Conservation (phyloP, 2,888 invertebrate genomes). For the Brachyptera putata region DNA sequence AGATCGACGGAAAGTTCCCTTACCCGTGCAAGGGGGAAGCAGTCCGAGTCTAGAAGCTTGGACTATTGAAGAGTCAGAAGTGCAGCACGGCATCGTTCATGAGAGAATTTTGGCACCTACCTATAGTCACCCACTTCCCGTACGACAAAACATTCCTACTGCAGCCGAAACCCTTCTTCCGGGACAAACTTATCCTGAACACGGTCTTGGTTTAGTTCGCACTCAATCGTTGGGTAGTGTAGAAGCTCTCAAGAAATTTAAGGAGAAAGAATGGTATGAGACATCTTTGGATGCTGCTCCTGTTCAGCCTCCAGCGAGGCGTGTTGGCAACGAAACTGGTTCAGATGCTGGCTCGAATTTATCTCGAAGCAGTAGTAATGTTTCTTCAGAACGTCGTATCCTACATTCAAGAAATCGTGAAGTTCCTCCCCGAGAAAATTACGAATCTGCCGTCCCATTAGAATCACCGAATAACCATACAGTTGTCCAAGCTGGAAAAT, state of each 20-base stretch:
- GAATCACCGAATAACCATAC: conserved; percentile 81
- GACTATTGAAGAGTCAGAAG: conserved; percentile 30
- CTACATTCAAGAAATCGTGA: conserved; percentile 4
- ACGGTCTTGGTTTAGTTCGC: conserved; percentile 42
- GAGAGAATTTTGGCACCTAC: conserved; percentile 24
- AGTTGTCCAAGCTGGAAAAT: conserved; percentile 81
- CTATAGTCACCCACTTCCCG: conserved; percentile 29
- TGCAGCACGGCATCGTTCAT: conserved; percentile 1
- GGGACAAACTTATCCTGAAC: conserved; percentile 43
- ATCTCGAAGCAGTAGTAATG: conserved; percentile 29
- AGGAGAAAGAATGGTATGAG: conserved; percentile 41
- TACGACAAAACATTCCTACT: conserved; percentile 34
- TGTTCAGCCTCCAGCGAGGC: background rate
- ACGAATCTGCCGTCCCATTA: conserved; percentile 49
- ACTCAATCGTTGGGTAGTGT: conserved; percentile 59
- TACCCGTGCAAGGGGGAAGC: conserved; percentile 25
- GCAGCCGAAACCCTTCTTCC: conserved; percentile 40
- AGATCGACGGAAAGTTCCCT: conserved; percentile 47
- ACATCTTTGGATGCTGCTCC: conserved; percentile 43
- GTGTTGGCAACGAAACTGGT: background rate
- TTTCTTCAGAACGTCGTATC: conserved; percentile 23
- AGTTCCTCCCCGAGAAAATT: conserved; percentile 18
- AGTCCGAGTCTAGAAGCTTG: conserved; percentile 32
- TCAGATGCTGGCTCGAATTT: conserved; percentile 25
- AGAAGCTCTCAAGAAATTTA: conserved; percentile 39